A percentile compares a stretch with the other conserved stretches of the same genome.
phyloP scores from a whole-genome alignment of 2,888 invertebrate genomes.

The Euplexia lucipara region DNA sequence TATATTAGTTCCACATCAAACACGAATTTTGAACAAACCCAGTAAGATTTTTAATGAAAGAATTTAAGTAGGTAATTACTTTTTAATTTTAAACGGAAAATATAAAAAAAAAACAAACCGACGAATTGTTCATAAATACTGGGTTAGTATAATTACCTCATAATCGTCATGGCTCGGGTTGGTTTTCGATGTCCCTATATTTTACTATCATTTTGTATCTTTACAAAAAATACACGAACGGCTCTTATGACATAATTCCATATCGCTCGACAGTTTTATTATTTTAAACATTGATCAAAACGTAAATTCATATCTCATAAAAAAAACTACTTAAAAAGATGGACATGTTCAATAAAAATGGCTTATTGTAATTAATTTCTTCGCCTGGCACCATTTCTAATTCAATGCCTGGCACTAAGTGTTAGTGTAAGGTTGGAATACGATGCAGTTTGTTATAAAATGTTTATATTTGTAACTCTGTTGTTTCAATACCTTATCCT shows the following conservation, averaged over 20 bases:
- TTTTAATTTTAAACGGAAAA: too few species aligned
- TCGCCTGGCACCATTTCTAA: too few species aligned
- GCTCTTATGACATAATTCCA: background rate
- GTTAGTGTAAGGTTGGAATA: slow-evolving; percentile 73
- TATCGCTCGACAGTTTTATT: background rate
- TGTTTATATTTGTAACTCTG: slow-evolving; percentile 85
- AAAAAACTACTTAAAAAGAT: background rate
- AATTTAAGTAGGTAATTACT: too few species aligned
- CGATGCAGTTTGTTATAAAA: slow-evolving; percentile 85
- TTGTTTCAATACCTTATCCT: slow-evolving; percentile 57
- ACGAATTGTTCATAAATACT: too few species aligned
- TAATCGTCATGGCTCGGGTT: too few species aligned
- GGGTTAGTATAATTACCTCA: too few species aligned
- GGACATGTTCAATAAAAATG: slow-evolving; percentile 4
- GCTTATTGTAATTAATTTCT: slow-evolving; percentile 44
- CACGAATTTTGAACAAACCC: too few species aligned
- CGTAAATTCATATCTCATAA: background rate
- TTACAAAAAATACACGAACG: background rate
- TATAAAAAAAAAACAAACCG: too few species aligned
- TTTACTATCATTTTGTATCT: background rate
- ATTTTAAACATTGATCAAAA: background rate
- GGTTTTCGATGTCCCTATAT: background rate
- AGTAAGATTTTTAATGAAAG: too few species aligned
- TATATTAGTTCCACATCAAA: too few species aligned
- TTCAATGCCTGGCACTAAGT: slow-evolving; percentile 82